Conservation (phyloP, 2,113 vertebrate species). For the Ceyx margarethae region DNA sequence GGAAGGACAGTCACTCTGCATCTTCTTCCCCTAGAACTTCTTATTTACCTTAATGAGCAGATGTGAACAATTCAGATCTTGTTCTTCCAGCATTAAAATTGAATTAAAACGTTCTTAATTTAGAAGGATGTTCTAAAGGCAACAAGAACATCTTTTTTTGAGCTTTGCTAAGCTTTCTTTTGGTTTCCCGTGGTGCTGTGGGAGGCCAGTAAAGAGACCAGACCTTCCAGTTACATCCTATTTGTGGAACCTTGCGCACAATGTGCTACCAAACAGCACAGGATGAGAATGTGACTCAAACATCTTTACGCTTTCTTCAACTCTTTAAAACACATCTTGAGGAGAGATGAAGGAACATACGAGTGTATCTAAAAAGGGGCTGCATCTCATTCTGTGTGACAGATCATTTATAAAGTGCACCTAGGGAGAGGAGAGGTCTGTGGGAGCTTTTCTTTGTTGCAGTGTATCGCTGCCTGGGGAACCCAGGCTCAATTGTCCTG, state of each 20-base stretch:
- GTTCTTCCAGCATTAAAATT: conserved; percentile 25
- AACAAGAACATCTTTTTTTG: background rate
- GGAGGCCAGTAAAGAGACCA: background rate
- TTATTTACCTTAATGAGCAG: background rate
- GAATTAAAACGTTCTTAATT: conserved; percentile 51
- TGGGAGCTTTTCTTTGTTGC: background rate
- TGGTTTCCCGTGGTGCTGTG: background rate
- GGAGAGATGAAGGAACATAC: conserved; percentile 14
- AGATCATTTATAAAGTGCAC: conserved; percentile 9
- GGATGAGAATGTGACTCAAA: conserved; percentile 26
- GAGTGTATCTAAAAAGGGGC: conserved; percentile 15
- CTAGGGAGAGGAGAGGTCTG: background rate
- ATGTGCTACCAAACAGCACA: background rate
- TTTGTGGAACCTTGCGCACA: background rate
- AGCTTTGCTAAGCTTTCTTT: background rate
- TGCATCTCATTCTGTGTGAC: background rate
- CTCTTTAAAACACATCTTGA: background rate
- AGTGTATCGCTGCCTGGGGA: background rate
- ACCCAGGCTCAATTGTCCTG: background rate
- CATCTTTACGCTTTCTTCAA: background rate
- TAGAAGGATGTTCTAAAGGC: conserved; percentile 7
- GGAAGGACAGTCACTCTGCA: conserved; percentile 1
- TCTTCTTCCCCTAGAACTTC: background rate
- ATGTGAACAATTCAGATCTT: conserved; percentile 18
- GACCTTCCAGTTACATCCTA: background rate